Conservation (phyloP, 1,140 invertebrate species). For the Lutraria rhynchaena region DNA sequence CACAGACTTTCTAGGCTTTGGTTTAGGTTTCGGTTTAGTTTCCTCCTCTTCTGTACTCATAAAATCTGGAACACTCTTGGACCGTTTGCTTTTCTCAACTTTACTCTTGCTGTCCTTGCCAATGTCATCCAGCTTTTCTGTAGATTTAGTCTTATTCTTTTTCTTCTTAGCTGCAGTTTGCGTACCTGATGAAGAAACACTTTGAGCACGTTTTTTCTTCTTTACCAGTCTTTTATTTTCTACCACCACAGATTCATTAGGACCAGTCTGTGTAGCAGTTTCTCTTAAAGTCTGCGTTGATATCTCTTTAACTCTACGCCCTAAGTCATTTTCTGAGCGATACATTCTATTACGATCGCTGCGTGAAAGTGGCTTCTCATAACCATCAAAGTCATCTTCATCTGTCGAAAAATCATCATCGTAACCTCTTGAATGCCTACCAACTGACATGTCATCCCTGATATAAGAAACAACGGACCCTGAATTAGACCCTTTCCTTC, state of each 20-base stretch:
- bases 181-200: conserved; percentile 67
- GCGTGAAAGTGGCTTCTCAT: conserved; percentile 63
- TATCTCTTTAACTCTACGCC: conserved; percentile 57
- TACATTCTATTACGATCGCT: conserved; percentile 65
- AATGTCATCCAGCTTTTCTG: conserved; percentile 22
- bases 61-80: conserved; percentile 30
- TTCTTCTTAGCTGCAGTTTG: conserved; percentile 62
- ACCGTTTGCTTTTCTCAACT: conserved; percentile 30
- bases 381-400: conserved; percentile 66
- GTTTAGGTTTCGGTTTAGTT: conserved; percentile 70
- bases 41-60: conserved; percentile 16
- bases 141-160: conserved; percentile 55
- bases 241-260: conserved; percentile 58
- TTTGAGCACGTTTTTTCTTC: conserved; percentile 64
- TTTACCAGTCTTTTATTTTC: conserved; percentile 64
- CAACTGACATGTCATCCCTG: conserved; percentile 73
- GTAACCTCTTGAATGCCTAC: conserved; percentile 49
- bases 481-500: conserved; percentile 60
- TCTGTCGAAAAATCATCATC: conserved; percentile 56
- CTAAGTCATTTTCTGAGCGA: conserved; percentile 72
- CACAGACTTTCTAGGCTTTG: conserved; percentile 68
- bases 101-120: conserved; percentile 20
- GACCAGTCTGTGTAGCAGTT: conserved; percentile 73
- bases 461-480: conserved; percentile 69
- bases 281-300: conserved; percentile 74